Evolutionary conservation across 1,140 invertebrate genomes (phyloP), one percentile per base, ranked within the genome.

Genomic region (Listronotus bonariensis): DNA sequence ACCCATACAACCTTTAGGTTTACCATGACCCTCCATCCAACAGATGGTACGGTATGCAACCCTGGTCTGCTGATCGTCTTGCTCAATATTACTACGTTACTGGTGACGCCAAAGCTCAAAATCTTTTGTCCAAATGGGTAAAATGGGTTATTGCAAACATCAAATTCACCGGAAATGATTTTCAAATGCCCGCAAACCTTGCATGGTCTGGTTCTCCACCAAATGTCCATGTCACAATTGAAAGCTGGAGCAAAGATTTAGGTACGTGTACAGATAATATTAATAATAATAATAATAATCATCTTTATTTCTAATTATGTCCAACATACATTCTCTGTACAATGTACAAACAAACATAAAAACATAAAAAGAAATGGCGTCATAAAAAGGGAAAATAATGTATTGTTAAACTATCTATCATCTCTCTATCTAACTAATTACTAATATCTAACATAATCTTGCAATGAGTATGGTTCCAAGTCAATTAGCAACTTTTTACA

Each of bases 1-100:
- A 26, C 20, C 5, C 20, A 1, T 26, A 5, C 5, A 26, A 26
- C 9, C 20, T 42, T 20, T 14, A 55, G 53, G 63, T 68, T 5
- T 69, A 69, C 53, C 67, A 69, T 51, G 62, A 69, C 53, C 67
- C 67, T 15, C 62, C 67, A 55, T 69, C 67, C 56, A 69, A 69
- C 62, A 65, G 67, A 65, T 69, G 67, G 67, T 69, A 34, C 45
- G 67, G 67, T 65, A 69, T 69, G 67, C 67, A 69, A 65, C 42
- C 67, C 20, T 69, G 67, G 67, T 69, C 67, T 18, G 57, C 54
- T n/a, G 67, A 69, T 31, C 62, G 67, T 61, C 43, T 69, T 11
- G 67, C 62, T 14, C 67, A 69, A 41, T 69, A 69, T 48, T 69
- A 69, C 46, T 69, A 69, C 43, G 67, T 62, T 11, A 65, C 62